Base-by-base conservation (phyloP, 2,113 vertebrate species). In the Puma concolor region DNA sequence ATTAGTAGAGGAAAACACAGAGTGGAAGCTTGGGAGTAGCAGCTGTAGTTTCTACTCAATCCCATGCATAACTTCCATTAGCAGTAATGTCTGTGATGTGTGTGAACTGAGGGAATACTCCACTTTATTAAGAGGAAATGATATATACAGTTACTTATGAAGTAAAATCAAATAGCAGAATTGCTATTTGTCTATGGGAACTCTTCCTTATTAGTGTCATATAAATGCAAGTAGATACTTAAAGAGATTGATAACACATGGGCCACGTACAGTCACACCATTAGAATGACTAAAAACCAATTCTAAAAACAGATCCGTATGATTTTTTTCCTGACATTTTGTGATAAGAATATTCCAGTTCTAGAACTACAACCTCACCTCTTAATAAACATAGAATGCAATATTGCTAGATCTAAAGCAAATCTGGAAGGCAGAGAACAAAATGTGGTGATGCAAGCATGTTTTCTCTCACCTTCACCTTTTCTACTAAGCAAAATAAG, bases 91-190 rank as follows among this genome's bases (percentile, higher is more conserved):
- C 36, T 96, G 38, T 86, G 92, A 97, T 86, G 15, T 72, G 64
- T 88, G 48, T 16, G 79, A 97, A 88, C 17, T 83, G 63, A 98
- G 91, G 93, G 80, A 72, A 36, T 27, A 96, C 41, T 71, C 83
- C 77, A 97, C 64, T 94, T 97, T 96, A 97, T 97, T 94, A 98
- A 71, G 44, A 97, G 29, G 21, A 98, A 98, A 98, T 93, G 3
- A 84, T 96, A 95, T 69, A 60, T 93, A 74, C 92, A 95, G 92
- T 91, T 95, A 94, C 74, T 97, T 95, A 93, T 15, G 23, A 19
- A 92, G 88, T 81, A 89, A 98, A 98, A 98, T 29, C 17, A 94
- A 97, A 98, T 10, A 88, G 0, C 8, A 48, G 72, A 57, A 93
- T 15, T 72, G 79, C 79, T 91, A 3, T 89, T 97, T 97, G 96